Conservation (phyloP, 1,140 invertebrate genomes). For the Neodiprion fabricii region DNA sequence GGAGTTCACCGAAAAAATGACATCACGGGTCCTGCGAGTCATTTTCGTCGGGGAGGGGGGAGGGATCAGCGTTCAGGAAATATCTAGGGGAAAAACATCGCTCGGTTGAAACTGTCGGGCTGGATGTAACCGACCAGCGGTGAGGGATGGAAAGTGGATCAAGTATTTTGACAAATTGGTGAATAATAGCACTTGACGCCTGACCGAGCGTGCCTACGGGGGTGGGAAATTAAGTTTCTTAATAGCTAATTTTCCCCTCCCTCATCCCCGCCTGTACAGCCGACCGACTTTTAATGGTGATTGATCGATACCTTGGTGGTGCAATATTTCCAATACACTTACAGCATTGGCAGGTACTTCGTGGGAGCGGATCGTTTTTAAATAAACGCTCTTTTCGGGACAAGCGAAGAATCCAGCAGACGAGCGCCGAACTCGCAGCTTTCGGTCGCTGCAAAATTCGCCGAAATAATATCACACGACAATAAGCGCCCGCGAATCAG, state of each 20-base stretch:
- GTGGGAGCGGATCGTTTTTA: not conserved
- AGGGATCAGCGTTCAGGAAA: no score
- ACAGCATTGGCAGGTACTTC: not conserved
- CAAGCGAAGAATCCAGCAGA: no score
- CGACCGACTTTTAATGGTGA: constrained; percentile 9
- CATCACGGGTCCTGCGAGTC: no score
- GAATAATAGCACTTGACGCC: constrained; percentile 2
- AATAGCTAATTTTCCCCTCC: constrained; percentile 10
- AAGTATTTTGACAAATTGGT: constrained; percentile 12
- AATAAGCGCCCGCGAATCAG: no score
- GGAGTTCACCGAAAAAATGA: no score
- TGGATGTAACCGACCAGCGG: not conserved
- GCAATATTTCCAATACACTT: no score
- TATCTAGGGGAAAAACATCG: constrained; percentile 14
- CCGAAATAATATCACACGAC: no score
- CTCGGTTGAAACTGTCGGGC: not conserved
- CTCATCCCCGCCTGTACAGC: not conserved
- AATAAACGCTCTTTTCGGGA: not conserved
- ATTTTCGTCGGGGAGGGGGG: no score
- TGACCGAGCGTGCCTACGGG: not conserved
- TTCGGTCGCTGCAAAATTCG: no score
- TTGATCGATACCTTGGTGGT: not conserved
- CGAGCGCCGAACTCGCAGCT: no score
- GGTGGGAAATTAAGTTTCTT: constrained; percentile 10
- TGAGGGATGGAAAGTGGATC: not conserved